Percentiles rank a stretch among this genome's conserved stretches.
These are phyloP conservation scores for Albula glossodonta DNA, from an alignment of 2,113 vertebrate genomes.

Conservation along the genomic window DNA sequence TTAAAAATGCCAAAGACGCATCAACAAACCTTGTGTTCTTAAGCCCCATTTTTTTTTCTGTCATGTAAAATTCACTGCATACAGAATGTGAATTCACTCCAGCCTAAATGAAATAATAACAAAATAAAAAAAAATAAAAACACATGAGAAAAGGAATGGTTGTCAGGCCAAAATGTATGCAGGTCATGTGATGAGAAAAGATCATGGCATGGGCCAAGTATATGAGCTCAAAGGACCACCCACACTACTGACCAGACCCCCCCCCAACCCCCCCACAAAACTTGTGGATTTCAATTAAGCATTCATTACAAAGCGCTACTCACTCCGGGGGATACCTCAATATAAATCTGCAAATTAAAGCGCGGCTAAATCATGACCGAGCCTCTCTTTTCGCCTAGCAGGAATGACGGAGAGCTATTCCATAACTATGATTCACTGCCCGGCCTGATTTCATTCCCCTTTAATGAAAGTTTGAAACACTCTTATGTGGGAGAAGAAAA, in stretches of 20 bases:
- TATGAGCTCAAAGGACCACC: too few relatives aligned
- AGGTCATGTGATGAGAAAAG: too few relatives aligned
- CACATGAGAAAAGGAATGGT: too few relatives aligned
- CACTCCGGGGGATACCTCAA: constrained; percentile 25
- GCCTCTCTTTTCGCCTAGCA: constrained; percentile 1
- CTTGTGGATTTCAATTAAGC: constrained; percentile 16
- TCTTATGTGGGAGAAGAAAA: not conserved
- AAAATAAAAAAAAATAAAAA: not conserved
- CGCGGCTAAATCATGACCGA: constrained; percentile 20
- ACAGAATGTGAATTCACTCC: not conserved
- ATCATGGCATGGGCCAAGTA: too few relatives aligned
- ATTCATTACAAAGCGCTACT: constrained; percentile 35
- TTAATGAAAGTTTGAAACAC: not conserved
- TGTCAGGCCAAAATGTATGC: too few relatives aligned
- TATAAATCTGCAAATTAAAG: constrained; percentile 29
- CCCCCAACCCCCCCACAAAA: not conserved
- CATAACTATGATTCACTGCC: constrained; percentile 6
- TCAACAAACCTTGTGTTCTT: too few relatives aligned
- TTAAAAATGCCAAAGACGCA: too few relatives aligned
- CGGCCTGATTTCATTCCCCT: constrained; percentile 21
- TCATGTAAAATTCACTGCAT: not conserved
- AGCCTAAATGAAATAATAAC: not conserved
- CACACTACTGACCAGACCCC: not conserved
- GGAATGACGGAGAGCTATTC: constrained; percentile 15
- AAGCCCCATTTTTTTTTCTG: not conserved